A percentile compares a stretch with the other conserved stretches of the same genome.
Conservation (phyloP, 2,797 vertebrate species). For the Tokudaia tokunoshimensis region DNA sequence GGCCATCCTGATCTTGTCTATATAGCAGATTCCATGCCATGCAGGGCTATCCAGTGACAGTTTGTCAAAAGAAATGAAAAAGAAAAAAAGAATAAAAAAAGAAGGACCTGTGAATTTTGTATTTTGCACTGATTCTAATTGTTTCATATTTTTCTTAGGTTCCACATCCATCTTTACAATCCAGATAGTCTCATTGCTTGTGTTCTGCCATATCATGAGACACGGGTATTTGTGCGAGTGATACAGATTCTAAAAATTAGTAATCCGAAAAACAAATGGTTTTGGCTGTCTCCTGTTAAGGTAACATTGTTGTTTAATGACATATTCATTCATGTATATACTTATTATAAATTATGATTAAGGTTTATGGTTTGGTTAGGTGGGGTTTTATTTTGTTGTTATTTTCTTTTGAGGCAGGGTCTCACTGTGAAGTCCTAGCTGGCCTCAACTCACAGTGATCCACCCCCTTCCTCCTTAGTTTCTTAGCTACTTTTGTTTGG, state of each 20-base stretch:
- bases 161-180: slow-evolving; percentile 97
- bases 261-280: slow-evolving; percentile 93
- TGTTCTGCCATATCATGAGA: slow-evolving; percentile 95
- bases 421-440: not conserved
- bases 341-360: slow-evolving; percentile 22
- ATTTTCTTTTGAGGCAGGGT: not conserved
- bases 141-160: slow-evolving; percentile 87
- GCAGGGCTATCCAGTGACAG: not conserved
- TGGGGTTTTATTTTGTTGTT: not conserved
- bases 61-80: not conserved
- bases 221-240: slow-evolving; percentile 95
- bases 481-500: not conserved
- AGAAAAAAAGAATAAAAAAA: not conserved
- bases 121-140: slow-evolving; percentile 22
- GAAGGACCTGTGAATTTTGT: not conserved
- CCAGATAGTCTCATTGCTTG: slow-evolving; percentile 94
- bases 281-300: slow-evolving; percentile 95
- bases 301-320: slow-evolving; percentile 85
- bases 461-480: not conserved
- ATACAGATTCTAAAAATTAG: slow-evolving; percentile 94
- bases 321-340: not conserved
- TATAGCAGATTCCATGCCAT: not conserved
- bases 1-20: not conserved
- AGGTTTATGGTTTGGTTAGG: not conserved
- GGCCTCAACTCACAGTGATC: not conserved